A percentile compares a stretch with the other conserved stretches of the same genome.
These are phyloP conservation scores for Drosophila lini DNA, from an alignment of 1,140 invertebrate genomes.

Conservation along the genomic window DNA sequence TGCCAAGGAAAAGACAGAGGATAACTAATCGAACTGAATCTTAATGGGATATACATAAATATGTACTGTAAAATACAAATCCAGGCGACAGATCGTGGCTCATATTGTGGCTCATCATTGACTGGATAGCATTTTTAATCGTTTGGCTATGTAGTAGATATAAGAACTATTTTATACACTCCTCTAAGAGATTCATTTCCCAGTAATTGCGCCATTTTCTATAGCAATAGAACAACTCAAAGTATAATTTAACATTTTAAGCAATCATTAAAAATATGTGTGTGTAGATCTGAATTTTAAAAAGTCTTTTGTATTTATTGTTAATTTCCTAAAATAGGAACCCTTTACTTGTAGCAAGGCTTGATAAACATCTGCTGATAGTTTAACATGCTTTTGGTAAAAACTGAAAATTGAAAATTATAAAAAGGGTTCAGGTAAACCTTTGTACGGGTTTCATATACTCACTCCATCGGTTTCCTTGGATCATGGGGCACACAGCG, in stretches of 20 bases:
- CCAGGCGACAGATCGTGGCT: conserved; percentile 10
- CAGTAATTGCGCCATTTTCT: neutral
- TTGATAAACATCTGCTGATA: conserved; percentile 27
- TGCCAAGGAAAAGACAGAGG: conserved; percentile 27
- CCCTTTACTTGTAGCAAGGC: conserved; percentile 21
- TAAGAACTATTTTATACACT: conserved; percentile 18
- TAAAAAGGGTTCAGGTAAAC: neutral
- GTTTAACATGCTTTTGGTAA: conserved; percentile 17
- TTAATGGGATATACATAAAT: neutral
- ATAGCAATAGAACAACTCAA: neutral
- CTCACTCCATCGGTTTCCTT: conserved; percentile 45
- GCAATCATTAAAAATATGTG: conserved; percentile 13
- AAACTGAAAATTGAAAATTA: neutral
- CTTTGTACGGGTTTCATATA: rapidly evolving
- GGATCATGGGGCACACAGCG: conserved; percentile 35
- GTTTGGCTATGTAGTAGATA: conserved; percentile 1
- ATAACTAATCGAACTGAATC: conserved; percentile 34
- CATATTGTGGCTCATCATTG: conserved; percentile 34
- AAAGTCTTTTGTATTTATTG: neutral
- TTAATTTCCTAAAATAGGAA: too few relatives aligned
- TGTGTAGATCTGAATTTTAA: conserved; percentile 6
- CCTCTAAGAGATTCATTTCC: neutral
- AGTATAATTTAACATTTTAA: conserved; percentile 18
- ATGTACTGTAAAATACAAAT: neutral
- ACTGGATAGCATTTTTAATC: conserved; percentile 12